phyloP scores from a whole-genome alignment of 2,888 invertebrate genomes.

The Gasteruption jaculator region DNA sequence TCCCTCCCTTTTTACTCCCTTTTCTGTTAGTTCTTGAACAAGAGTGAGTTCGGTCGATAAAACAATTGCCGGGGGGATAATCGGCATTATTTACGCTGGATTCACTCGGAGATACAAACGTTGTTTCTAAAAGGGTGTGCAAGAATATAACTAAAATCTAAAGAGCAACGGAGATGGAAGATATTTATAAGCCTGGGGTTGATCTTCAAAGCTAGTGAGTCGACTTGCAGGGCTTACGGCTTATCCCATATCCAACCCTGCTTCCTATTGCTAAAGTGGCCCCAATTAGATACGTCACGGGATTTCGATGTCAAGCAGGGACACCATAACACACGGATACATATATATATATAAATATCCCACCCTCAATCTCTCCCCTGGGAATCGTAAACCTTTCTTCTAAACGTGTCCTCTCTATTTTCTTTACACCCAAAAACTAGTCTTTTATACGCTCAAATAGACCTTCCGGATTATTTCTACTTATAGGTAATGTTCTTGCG shows the following conservation, averaged over 20 bases:
- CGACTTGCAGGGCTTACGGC: slow-evolving; percentile 41
- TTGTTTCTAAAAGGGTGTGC: too few species aligned
- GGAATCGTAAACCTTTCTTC: slow-evolving; percentile 25
- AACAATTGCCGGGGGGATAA: slow-evolving; percentile 51
- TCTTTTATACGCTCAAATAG: too few species aligned
- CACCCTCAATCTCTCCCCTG: slow-evolving; percentile 35
- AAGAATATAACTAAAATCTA: slow-evolving; percentile 20
- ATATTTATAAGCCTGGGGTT: slow-evolving; percentile 44
- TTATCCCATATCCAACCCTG: slow-evolving; percentile 38
- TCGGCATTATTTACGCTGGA: slow-evolving; percentile 51
- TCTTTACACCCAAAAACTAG: too few species aligned
- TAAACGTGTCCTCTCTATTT: slow-evolving; percentile 15
- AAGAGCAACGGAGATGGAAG: slow-evolving; percentile 21
- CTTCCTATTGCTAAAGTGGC: slow-evolving; percentile 41
- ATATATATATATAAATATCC: too few species aligned
- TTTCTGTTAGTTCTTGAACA: slow-evolving; percentile 7
- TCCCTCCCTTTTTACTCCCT: slow-evolving; percentile 12
- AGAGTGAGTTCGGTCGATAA: slow-evolving; percentile 43
- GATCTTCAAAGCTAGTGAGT: too few species aligned
- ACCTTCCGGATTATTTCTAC: too few species aligned
- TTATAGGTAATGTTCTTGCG: too few species aligned
- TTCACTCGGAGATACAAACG: slow-evolving; percentile 44
- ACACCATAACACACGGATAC: too few species aligned
- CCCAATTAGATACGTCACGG: slow-evolving; percentile 51
- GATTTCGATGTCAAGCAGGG: slow-evolving; percentile 45